Conservation (phyloP, 2,888 invertebrate species). For the Petrolisthes cinctipes region DNA sequence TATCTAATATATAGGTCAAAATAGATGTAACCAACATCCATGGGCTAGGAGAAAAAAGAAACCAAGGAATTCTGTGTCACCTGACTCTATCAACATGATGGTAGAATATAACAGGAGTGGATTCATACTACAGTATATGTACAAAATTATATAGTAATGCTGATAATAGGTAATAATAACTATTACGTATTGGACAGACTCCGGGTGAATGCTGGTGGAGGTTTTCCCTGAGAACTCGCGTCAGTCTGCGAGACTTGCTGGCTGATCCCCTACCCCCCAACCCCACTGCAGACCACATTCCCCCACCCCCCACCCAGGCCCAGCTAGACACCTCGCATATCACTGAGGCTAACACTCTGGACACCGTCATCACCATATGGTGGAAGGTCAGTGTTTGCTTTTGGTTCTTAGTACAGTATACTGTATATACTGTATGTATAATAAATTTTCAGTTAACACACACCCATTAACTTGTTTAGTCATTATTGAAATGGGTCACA, state of each 20-base stretch:
- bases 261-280: constrained; percentile 49
- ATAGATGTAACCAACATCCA: no score
- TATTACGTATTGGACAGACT: neutral
- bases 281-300: constrained; percentile 53
- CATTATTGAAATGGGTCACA: neutral
- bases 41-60: no score
- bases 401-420: neutral
- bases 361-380: constrained; percentile 53
- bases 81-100: no score
- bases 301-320: constrained; percentile 46
- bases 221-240: constrained; percentile 53
- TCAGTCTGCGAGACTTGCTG: constrained; percentile 42
- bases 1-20: no score
- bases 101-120: no score
- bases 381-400: constrained; percentile 48
- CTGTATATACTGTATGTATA: neutral
- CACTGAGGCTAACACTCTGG: constrained; percentile 30
- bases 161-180: neutral
- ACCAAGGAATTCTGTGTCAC: no score
- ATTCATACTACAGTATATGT: no score
- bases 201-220: constrained; percentile 57
- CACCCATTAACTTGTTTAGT: neutral
- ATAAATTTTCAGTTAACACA: neutral
- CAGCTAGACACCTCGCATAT: constrained; percentile 45
- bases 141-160: no score